Conservation (phyloP, 53 echinoderm and acorn worm species). For the Patiria pectinifera region DNA sequence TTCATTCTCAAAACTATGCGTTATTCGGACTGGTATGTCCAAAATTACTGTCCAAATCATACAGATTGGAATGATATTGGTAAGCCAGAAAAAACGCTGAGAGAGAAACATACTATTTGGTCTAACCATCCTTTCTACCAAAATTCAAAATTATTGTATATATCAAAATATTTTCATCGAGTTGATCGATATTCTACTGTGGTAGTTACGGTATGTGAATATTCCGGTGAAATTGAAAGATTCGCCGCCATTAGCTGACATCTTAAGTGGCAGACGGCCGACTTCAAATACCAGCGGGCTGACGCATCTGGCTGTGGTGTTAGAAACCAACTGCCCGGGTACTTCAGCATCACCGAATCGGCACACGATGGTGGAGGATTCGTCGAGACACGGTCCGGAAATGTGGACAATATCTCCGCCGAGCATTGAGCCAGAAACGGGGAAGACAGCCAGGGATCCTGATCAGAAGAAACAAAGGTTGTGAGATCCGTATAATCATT, state of each 20-base stretch:
- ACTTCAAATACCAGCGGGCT: conserved; percentile 27
- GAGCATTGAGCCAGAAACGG: conserved; percentile 45
- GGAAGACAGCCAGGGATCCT: conserved; percentile 33
- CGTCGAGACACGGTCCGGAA: conserved; percentile 32
- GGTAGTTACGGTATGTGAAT: conserved; percentile 25
- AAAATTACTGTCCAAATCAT: too few species aligned
- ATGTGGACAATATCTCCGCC: conserved; percentile 46
- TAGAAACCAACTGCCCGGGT: neutral
- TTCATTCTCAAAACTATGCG: too few species aligned
- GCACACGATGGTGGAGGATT: conserved; percentile 12
- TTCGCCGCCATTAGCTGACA: conserved; percentile 44
- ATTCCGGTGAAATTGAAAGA: conserved; percentile 27
- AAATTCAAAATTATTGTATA: too few species aligned
- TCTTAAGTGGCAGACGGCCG: conserved; percentile 23
- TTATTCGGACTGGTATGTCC: too few species aligned
- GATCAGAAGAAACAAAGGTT: neutral
- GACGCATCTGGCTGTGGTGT: conserved; percentile 18
- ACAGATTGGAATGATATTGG: too few species aligned
- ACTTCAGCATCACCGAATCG: conserved; percentile 27
- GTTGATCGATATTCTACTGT: neutral
- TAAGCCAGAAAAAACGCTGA: too few species aligned
- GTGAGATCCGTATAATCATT: too few species aligned
- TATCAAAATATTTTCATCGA: neutral
- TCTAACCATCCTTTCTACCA: too few species aligned
- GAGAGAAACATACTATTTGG: too few species aligned